Evolutionary conservation across 2,888 invertebrate species (phyloP).

Genomic region (Ophion ventricosus): DNA sequence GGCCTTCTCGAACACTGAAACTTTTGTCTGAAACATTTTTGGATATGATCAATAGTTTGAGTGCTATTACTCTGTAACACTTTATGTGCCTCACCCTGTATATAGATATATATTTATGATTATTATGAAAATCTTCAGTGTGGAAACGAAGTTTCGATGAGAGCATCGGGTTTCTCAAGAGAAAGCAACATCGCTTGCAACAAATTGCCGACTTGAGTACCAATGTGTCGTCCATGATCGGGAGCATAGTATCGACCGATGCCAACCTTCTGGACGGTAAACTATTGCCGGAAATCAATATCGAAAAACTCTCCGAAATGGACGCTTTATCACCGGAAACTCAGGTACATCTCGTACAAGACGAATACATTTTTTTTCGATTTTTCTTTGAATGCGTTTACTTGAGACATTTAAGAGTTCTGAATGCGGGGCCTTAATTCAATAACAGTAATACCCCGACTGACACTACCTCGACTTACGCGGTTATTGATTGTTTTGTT

Average conservation of each 20-base stretch:
- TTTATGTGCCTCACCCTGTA: too few relatives aligned
- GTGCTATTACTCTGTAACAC: too few relatives aligned
- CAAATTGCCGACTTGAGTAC: conserved; percentile 67
- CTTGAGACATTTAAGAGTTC: too few relatives aligned
- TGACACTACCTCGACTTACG: too few relatives aligned
- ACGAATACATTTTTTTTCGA: background rate
- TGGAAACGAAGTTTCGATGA: conserved; percentile 72
- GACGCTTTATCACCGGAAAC: conserved; percentile 71
- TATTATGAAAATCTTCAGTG: conserved; percentile 69
- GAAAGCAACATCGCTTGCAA: conserved; percentile 66
- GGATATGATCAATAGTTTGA: too few relatives aligned
- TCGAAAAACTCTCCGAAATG: conserved; percentile 69
- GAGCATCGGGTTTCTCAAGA: conserved; percentile 62
- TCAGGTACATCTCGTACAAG: conserved; percentile 69
- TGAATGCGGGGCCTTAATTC: too few relatives aligned
- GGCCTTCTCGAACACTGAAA: too few relatives aligned
- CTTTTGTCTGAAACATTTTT: too few relatives aligned
- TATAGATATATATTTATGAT: background rate
- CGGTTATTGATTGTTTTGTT: too few relatives aligned
- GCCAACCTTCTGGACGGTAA: conserved; percentile 72
- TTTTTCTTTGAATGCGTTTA: background rate
- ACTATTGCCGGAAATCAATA: conserved; percentile 70
- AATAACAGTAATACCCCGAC: too few relatives aligned
- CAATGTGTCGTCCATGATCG: conserved; percentile 69
- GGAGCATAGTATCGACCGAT: conserved; percentile 70